phyloP scores from a whole-genome alignment of 2,113 vertebrate genomes.

The Collichthys lucidus region DNA sequence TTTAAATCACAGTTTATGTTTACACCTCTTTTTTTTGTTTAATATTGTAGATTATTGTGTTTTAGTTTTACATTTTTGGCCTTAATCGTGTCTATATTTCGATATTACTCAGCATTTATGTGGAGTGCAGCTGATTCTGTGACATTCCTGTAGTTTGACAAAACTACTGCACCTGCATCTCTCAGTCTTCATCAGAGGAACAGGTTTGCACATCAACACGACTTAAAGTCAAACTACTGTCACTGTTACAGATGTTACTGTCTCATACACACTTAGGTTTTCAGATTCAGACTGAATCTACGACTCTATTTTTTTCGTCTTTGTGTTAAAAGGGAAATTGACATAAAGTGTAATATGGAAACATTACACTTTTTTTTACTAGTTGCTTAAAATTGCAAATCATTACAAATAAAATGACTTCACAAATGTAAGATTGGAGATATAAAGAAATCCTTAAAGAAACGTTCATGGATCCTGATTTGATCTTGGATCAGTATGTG shows the following conservation, averaged over 20 bases:
- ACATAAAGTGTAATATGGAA: no score
- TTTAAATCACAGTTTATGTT: conserved; percentile 27
- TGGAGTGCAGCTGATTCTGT: neutral
- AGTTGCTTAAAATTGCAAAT: neutral
- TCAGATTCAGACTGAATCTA: neutral
- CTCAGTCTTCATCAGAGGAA: neutral
- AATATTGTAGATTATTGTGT: conserved; percentile 5
- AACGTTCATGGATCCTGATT: neutral
- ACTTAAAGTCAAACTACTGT: neutral
- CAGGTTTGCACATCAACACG: neutral
- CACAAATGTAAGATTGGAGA: neutral
- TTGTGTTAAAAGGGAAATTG: neutral
- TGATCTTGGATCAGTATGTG: neutral
- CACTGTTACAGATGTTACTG: neutral
- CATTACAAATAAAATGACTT: neutral
- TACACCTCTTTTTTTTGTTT: neutral
- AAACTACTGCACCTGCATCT: neutral
- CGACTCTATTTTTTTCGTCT: neutral
- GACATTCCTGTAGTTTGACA: neutral
- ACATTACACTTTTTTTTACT: no score
- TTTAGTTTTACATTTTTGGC: conserved; percentile 41
- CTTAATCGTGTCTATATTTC: conserved; percentile 47
- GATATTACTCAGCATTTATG: conserved; percentile 33
- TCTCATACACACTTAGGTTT: neutral
- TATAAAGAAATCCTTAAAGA: neutral